Base-by-base conservation (phyloP, 2,113 vertebrate genomes). In the Murina feae region DNA sequence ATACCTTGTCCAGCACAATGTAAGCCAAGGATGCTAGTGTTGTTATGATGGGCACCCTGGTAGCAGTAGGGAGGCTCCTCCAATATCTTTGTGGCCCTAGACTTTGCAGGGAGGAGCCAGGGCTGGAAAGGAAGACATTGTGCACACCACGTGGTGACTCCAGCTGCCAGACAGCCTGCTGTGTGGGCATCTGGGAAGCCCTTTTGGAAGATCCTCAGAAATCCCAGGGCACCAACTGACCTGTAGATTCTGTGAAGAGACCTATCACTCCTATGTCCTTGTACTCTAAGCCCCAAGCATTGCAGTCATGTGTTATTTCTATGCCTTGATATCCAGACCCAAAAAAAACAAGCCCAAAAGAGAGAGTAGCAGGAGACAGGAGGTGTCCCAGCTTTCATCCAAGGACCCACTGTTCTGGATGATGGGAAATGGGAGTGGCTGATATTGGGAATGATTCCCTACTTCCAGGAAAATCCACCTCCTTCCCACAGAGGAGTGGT, bases 391-490 rank as follows among this genome's bases (percentile, higher is more conserved):
- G 60, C 39, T 63, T 89, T 86, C 74, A 66, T 25, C 39, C 7
- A 86, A 88, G 28, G 87, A 63, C 28, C n/a, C 47, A 71, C 53
- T 83, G 91, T 94, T 87, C 95, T 94, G 87, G 55, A 28, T 55
- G 53, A 87, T 65, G 28, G 66, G 55, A 76, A 72, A 21, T 28
- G 44, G 49, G 76, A 35, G 16, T 82, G 53, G 81, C 83, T 93
- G 87, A 87, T 84, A 74, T 20, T 75, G 37, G 42, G 63, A 90
- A 96, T 55, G 81, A 85, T 58, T 85, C 69, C 60, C 35, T 53
- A 58, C 65, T 96, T 89, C 6, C 37, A 93, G 47, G 75, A 60
- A 76, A 93, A 78, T 30, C 35, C 23, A 6, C 72, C 80, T 75
- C 39, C 47, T 86, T 82, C 75, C 80, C 21, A n/a, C 44, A 42